Evolutionary conservation across 1,140 invertebrate genomes (phyloP), one percentile per base, ranked within the genome.

Genomic region (Coelopa frigida): DNA sequence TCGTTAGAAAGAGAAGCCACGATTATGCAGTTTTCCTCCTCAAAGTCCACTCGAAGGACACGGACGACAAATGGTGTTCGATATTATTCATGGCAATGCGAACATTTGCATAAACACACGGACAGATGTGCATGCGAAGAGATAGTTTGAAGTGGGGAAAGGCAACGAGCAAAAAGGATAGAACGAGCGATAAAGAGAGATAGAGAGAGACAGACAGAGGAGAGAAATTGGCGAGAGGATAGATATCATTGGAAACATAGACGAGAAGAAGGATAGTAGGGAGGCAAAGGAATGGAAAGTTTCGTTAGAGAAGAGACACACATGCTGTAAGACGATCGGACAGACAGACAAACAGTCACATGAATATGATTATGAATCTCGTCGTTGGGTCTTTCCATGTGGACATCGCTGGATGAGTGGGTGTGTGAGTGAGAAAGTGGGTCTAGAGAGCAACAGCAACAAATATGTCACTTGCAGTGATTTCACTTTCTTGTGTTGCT

Each of bases 1-100:
- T n/a, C n/a, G n/a, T n/a, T n/a, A n/a, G n/a, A n/a, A n/a, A n/a
- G n/a, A n/a, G n/a, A n/a, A n/a, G n/a, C n/a, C n/a, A n/a, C n/a
- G n/a, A 38, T 49, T 49, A 43, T 49, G 33, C 32, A 27, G 14
- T 49, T 44, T 38, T 44, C 33, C 41, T 44, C 43, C 38, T 50
- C 44, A 39, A 45, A 26, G 27, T 41, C 29, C 31, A 33, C 48
- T 50, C 37, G 48, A 50, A 50, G 48, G 43, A 42, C 41, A 39
- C 41, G 14, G 14, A 29, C 27, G 27, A 29, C 14, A 14, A 46
- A 46, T 20, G 43, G 42, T 50, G 29, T 50, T 39, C 43, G 45
- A 49, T 39, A 45, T 40, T 39, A 44, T 24, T 44, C 36, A 39
- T 39, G 42, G 15, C 20, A 36, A 31, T 15, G 24, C n/a, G n/a